A percentile compares a stretch with the other conserved stretches of the same genome.
Conservation (phyloP, 2,113 vertebrate genomes). For the Hyperopisus bebe region DNA sequence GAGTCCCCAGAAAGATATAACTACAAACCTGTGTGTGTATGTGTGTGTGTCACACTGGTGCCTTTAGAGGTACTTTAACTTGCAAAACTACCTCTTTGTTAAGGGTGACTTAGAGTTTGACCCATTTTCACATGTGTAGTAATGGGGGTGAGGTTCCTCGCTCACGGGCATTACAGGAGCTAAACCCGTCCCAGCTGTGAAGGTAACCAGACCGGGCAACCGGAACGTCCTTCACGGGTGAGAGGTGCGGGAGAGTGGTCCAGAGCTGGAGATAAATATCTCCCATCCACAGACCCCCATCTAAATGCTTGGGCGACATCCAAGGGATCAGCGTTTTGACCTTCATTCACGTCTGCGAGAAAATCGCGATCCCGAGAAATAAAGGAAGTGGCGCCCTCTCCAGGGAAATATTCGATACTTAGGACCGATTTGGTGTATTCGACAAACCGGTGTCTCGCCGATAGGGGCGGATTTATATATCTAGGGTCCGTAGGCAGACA, state of each 20-base stretch:
- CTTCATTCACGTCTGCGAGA: slow-evolving; percentile 1
- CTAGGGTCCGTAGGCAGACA: neutral
- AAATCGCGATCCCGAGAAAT: neutral
- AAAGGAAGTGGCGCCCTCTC: neutral
- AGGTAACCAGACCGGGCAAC: neutral
- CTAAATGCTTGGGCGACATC: neutral
- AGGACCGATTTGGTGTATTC: neutral
- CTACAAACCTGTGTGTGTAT: neutral
- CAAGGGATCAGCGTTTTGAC: neutral
- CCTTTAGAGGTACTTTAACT: neutral
- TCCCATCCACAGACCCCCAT: neutral
- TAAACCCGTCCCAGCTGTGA: neutral
- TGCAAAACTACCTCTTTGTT: neutral
- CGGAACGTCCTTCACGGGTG: slow-evolving; percentile 8
- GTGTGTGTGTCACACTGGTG: neutral
- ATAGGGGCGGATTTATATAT: neutral
- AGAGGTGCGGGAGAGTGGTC: neutral
- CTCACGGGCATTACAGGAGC: neutral
- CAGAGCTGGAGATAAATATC: neutral
- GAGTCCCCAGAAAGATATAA: too few relatives aligned
- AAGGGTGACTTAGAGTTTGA: neutral
- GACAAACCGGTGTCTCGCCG: neutral
- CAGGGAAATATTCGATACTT: neutral
- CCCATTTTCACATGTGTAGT: neutral
- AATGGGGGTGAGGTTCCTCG: neutral